Conservation (phyloP, 2,113 vertebrate genomes). For the Scomber scombrus region DNA sequence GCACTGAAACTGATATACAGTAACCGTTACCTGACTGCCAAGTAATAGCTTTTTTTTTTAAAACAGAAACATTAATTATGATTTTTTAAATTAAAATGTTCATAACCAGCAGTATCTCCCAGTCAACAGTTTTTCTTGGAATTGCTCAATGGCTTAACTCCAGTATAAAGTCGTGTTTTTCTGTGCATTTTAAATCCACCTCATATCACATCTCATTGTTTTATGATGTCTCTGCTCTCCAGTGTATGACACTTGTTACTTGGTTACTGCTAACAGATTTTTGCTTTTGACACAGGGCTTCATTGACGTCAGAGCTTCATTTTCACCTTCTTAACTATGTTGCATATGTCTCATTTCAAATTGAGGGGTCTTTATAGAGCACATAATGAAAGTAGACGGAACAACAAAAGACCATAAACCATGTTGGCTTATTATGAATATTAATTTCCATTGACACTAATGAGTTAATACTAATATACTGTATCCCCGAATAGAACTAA, state of each 20-base stretch:
- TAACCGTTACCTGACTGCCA: conserved; percentile 50
- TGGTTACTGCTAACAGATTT: conserved; percentile 82
- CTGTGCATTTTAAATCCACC: conserved; percentile 37
- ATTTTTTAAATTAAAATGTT: too few relatives aligned
- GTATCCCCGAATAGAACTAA: conserved; percentile 24
- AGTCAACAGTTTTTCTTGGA: background rate
- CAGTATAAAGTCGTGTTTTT: conserved; percentile 24
- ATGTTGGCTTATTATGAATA: conserved; percentile 58
- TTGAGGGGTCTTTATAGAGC: conserved; percentile 57
- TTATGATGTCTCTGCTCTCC: conserved; percentile 60
- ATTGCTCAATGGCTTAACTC: conserved; percentile 17
- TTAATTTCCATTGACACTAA: conserved; percentile 59
- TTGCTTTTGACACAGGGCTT: conserved; percentile 79
- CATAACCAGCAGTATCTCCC: too few relatives aligned
- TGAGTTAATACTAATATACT: conserved; percentile 53
- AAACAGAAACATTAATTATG: too few relatives aligned
- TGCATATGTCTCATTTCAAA: conserved; percentile 68
- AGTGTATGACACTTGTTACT: conserved; percentile 80
- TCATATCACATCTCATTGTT: conserved; percentile 53
- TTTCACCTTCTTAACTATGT: conserved; percentile 62
- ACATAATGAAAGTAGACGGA: conserved; percentile 60
- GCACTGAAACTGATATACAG: conserved; percentile 35
- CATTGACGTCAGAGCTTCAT: conserved; percentile 80
- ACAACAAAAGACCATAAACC: conserved; percentile 56
- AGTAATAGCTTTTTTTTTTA: conserved; percentile 57